phyloP scores from a whole-genome alignment of 2,113 vertebrate species.

The Pelecanus crispus region DNA sequence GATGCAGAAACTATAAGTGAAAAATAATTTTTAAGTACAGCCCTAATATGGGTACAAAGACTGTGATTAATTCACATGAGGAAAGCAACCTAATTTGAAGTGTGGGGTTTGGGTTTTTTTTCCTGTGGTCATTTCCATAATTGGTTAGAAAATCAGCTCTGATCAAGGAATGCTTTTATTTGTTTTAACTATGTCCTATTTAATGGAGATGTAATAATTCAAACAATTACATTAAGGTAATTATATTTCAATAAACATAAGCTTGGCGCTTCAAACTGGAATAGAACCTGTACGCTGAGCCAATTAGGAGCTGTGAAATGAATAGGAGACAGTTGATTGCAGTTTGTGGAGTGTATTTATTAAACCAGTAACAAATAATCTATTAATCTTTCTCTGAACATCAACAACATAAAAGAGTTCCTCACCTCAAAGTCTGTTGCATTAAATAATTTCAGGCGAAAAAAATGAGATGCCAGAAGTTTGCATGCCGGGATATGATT shows the following conservation, averaged over 20 bases:
- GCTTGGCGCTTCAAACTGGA: slow-evolving; percentile 5
- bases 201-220: slow-evolving; percentile 19
- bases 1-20: not conserved
- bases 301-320: slow-evolving; percentile 39
- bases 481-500: not conserved
- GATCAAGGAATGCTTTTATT: slow-evolving; percentile 33
- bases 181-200: slow-evolving; percentile 49
- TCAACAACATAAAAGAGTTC: slow-evolving; percentile 20
- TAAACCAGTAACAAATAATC: slow-evolving; percentile 46
- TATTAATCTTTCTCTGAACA: slow-evolving; percentile 48
- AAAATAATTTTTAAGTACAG: not conserved
- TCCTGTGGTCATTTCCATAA: not conserved
- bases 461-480: slow-evolving; percentile 3
- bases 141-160: slow-evolving; percentile 1
- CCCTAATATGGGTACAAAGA: not conserved
- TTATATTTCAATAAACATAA: slow-evolving; percentile 50
- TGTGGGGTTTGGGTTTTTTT: not conserved
- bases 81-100: not conserved
- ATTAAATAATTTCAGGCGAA: not conserved
- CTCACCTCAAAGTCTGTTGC: slow-evolving; percentile 26
- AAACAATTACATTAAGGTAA: slow-evolving; percentile 48
- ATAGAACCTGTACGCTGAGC: not conserved
- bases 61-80: not conserved
- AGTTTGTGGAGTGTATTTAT: not conserved
- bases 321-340: not conserved